phyloP scores from a whole-genome alignment of 2,888 invertebrate genomes.

The Habroteleia sp. region DNA sequence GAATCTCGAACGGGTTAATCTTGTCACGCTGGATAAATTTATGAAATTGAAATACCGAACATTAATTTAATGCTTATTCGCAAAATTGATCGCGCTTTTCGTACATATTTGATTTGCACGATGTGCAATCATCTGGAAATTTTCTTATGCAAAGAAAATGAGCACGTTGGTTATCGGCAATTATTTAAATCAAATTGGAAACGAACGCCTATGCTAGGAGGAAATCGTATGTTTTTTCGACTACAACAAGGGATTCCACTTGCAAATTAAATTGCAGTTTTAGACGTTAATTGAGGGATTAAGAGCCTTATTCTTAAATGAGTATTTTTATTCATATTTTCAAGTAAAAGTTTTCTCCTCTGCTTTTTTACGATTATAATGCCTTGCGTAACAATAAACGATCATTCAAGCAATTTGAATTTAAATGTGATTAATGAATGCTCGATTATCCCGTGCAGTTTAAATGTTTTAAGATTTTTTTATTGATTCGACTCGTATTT shows the following conservation, averaged over 20 bases:
- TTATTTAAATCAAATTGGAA: conserved; percentile 54
- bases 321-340: neutral
- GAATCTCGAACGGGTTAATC: conserved; percentile 5
- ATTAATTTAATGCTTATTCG: conserved; percentile 14
- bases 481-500: conserved; percentile 13
- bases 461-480: conserved; percentile 7
- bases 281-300: conserved; percentile 6
- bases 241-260: conserved; percentile 12
- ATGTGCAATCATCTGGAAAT: conserved; percentile 49
- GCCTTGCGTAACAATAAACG: conserved; percentile 22
- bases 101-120: conserved; percentile 29
- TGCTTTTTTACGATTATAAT: conserved; percentile 3
- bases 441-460: conserved; percentile 15
- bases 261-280: conserved; percentile 38
- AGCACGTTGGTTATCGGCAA: conserved; percentile 40
- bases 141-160: conserved; percentile 39
- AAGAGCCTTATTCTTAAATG: conserved; percentile 1
- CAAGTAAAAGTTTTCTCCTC: neutral
- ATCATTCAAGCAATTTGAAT: conserved; percentile 2
- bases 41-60: conserved; percentile 29
- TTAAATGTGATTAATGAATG: conserved; percentile 22
- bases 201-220: conserved; percentile 18
- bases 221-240: conserved; percentile 31
- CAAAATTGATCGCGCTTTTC: conserved; percentile 33
- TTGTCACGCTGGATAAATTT: conserved; percentile 14